These are phyloP conservation scores for Sus scrofa DNA, from an alignment of 2,113 vertebrate genomes.

Conservation along the genomic window T2T-Sscrofa CM000829.6:56871001-56871500, in stretches of 20 bases:
- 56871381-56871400: conserved; percentile 88
- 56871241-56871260: conserved; percentile 39
- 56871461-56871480: conserved; percentile 85
- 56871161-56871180: not conserved
- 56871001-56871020: not conserved
- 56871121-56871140: not conserved
- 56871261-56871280: conserved; percentile 1
- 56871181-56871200: not conserved
- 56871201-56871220: not conserved
- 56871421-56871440: conserved; percentile 65
- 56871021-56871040: not conserved
- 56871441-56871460: conserved; percentile 78
- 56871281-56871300: not conserved
- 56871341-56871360: conserved; percentile 79
- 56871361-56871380: conserved; percentile 86
- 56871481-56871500: conserved; percentile 88
- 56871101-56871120: not conserved
- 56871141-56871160: not conserved
- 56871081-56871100: conserved; percentile 15
- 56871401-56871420: conserved; percentile 78
- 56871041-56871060: not conserved
- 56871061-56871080: conserved; percentile 24
- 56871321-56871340: conserved; percentile 66
- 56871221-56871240: not conserved
- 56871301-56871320: not conserved